These are phyloP conservation scores for Ciona savignyi DNA, from an alignment of 23 tunicate genomes.

Conservation along the genomic window DNA sequence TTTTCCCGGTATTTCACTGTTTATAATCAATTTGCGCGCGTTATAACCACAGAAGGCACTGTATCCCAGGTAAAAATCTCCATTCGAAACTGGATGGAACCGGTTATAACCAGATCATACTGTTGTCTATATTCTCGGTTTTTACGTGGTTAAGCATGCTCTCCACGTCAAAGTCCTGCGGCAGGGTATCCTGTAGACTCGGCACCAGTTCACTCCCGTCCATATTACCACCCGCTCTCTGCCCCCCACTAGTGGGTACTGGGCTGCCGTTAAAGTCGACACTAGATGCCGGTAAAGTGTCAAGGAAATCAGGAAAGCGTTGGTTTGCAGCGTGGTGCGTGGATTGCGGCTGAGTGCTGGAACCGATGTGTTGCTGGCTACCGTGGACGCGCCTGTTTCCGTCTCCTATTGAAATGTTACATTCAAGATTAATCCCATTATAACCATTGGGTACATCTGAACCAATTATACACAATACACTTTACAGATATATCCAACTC, in stretches of 20 bases:
- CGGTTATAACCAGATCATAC: constrained; percentile 67
- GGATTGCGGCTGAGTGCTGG: constrained; percentile 35
- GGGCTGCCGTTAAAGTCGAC: constrained; percentile 46
- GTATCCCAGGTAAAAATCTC: background rate
- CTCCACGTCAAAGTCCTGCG: constrained; percentile 80
- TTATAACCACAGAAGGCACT: too few species aligned
- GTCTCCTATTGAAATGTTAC: constrained; percentile 22
- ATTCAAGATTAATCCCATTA: too few species aligned
- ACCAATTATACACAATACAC: too few species aligned
- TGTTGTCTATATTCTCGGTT: constrained; percentile 53
- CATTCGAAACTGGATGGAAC: background rate
- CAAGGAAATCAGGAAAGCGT: constrained; percentile 71
- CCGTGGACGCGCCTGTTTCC: constrained; percentile 22
- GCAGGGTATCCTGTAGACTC: constrained; percentile 39
- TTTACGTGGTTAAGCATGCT: constrained; percentile 79
- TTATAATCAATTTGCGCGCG: too few species aligned
- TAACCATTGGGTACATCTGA: too few species aligned
- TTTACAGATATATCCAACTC: too few species aligned
- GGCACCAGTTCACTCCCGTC: constrained; percentile 69
- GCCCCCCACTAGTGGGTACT: constrained; percentile 6
- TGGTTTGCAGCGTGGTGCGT: constrained; percentile 6
- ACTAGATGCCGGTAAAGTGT: constrained; percentile 72
- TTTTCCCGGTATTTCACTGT: too few species aligned
- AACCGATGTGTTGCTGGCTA: constrained; percentile 12
- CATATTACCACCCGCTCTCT: constrained; percentile 6